A percentile compares a stretch with the other conserved stretches of the same genome.
Evolutionary conservation across 2,113 vertebrate genomes (phyloP).

Genomic region (Centropus bengalensis): DNA sequence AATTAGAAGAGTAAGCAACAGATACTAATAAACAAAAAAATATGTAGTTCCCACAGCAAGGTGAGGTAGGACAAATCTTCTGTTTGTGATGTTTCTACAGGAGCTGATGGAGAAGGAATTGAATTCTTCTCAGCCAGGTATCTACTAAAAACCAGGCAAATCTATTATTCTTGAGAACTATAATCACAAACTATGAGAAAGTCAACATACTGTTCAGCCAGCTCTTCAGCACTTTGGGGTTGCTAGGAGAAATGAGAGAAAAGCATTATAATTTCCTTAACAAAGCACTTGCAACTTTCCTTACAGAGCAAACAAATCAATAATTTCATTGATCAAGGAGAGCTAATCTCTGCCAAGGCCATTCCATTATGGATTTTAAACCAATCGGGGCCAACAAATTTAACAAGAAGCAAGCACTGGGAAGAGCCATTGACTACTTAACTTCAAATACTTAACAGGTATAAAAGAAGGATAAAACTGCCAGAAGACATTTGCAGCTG

Average conservation of each 20-base stretch:
- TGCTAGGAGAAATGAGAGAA: not conserved
- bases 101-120: not conserved
- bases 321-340: not conserved
- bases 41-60: not conserved
- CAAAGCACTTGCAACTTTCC: not conserved
- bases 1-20: not conserved
- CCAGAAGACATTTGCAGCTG: not conserved
- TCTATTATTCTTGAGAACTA: not conserved
- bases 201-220: not conserved
- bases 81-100: not conserved
- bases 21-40: not conserved
- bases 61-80: not conserved
- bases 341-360: not conserved
- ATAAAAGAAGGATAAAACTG: too few relatives aligned
- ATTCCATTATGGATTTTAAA: not conserved
- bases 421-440: not conserved
- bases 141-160: not conserved
- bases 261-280: not conserved
- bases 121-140: not conserved
- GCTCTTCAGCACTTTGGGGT: not conserved
- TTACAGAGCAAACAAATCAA: not conserved
- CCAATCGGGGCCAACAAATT: not conserved
- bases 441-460: not conserved
- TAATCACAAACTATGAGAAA: not conserved
- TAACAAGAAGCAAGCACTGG: not conserved